Evolutionary conservation across 92 coral and sea anemone species (phyloP), one percentile per base, ranked within the genome.

Genomic region (Zoanthus sociatus): DNA sequence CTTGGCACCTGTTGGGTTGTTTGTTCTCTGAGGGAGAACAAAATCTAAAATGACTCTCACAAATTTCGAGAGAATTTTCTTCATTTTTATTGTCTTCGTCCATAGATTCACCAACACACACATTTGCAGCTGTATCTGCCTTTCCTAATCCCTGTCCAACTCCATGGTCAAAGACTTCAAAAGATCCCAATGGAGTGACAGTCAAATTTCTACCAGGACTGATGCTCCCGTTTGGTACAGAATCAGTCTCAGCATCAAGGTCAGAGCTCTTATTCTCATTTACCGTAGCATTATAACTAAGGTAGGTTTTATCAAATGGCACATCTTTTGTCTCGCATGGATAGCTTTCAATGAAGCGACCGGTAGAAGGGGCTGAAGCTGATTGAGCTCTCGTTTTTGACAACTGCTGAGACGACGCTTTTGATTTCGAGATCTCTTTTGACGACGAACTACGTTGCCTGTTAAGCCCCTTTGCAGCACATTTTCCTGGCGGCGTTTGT

Each of bases 221-320:
- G 66, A 68, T 44, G 9, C 0, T 51, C 7, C 58, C 21, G 8
- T 18, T 26, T 15, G 26, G 16, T 33, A 30, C 71, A 26, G 75
- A 67, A 79, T 60, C 83, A 58, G 56, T 12, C 16, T 54, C 84
- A 73, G 42, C 42, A 37, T 30, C 58, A 15, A 55, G 9, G 7
- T 68, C 31, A n/a, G 84, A 91, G 42, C 67, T 76, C 66, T 56
- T 60, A 15, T 73, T 50, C n/a, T 79, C 91, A 74, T 79, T 76
- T 13, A 44, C 63, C 14, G 82, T 70, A 50, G 91, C 76, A 46
- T 88, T 92, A 85, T 94, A 94, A 77, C 98, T 92, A 20, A 94
- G 84, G 79, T 94, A 94, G 16, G 98, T 94, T 73, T 88, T 91
- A 7, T 86, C 60, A 15, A 84, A 74, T 54, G 51, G 51, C 5